Base-by-base conservation (phyloP, 2,797 vertebrate species). In the Halcyon chelicuti region DNA sequence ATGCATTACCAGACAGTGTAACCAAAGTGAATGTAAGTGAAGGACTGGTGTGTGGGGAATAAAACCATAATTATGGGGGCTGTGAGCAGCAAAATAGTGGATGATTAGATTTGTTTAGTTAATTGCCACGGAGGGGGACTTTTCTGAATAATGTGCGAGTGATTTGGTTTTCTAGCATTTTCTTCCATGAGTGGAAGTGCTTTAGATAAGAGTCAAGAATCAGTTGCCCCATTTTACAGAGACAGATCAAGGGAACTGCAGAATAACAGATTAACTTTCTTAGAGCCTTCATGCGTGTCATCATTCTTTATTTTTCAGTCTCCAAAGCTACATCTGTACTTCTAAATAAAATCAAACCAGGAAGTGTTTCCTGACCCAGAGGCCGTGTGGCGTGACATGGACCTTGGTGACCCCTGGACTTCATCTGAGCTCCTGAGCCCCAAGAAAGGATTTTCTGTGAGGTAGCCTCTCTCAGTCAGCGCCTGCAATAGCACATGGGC, bases 1-100 rank as follows among this genome's bases (percentile, higher is more conserved):
- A 88, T 96, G 44, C 70, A 88, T 81, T 73, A 75, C 15, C 54
- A 88, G 78, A 2, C 51, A 49, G 76, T 31, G 46, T 60, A 83
- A 33, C 51, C 51, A 9, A 55, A 68, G 47, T 60, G 76, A 86
- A 75, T 83, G n/a, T 17, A 66, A 78, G 72, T 47, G 49, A 94
- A 51, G 25, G 58, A 39, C 17, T 55, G 33, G 21, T 71, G 47
- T 44, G 17, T 23, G 55, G 67, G 65, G 76, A 91, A 31, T 67
- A 60, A 90, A 90, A 5, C 23, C 22, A 9, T 26, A 22, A 42
- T 42, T 51, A 28, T 12, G 42, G 22, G 39, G 5, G 2, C 28
- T 61, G 28, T 28, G 81, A 87, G 39, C 20, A 84, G 81, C 25
- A 80, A 87, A 79, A 49, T n/a, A 39, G 8, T 35, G 46, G 63